Base-by-base conservation (phyloP, 1,140 invertebrate species). In the Panagrolaimus sp. region DNA sequence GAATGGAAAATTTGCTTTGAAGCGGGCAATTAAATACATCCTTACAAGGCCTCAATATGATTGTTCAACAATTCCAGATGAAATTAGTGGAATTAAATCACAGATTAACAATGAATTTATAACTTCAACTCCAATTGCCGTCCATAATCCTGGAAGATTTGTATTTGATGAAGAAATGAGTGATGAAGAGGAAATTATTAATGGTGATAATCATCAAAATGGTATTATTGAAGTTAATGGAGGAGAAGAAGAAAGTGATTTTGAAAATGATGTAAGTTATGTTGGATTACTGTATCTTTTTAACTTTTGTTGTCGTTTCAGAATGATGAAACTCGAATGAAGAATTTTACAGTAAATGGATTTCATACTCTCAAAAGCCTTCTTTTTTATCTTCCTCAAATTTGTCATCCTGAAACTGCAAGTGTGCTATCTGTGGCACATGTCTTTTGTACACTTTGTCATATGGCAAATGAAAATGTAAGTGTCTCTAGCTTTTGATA, bases 381-480 rank as follows among this genome's bases (percentile, higher is more conserved):
- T n/a, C 48, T 52, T 15, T 52, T 21, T 24, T 52, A 9, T 24
- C 48, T 52, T 52, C 48, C 48, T n/a, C 26, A n/a, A 1, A 24
- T 52, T 14, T 52, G 48, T 24, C 17, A 21, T 24, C n/a, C n/a
- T 52, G n/a, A n/a, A n/a, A 52, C 48, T 7, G 48, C 26, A n/a
- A 24, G 26, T 5, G n/a, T 21, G 8, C 48, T 52, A n/a, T 21
- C 17, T 24, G 48, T 52, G 1, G n/a, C n/a, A 8, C 48, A 24
- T 52, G 48, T 52, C 26, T 52, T 52, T 12, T 21, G n/a, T 7
- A 52, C 48, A 52, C 48, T 52, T n/a, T 52, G 17, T 24, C 48
- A 52, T 24, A 52, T 52, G 48, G 48, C 26, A 21, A 52, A 52
- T 52, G 48, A 52, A 52, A 52, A 52, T 52, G 48, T 52, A 52